Base-by-base conservation (phyloP, 2,888 invertebrate genomes). In the Caradrina clavipalpis region DNA sequence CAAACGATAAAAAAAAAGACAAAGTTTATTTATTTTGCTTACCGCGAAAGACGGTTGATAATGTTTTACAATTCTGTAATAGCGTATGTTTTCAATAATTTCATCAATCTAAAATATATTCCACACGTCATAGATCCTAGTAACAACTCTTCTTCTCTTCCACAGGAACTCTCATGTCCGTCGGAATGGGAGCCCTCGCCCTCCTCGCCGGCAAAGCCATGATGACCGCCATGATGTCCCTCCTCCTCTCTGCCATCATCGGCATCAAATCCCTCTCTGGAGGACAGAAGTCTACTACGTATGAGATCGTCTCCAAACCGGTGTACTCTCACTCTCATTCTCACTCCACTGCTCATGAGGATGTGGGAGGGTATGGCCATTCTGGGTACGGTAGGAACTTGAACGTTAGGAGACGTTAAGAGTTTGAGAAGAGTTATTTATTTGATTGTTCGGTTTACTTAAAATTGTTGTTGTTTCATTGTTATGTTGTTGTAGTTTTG, bases 301-400 rank as follows among this genome's bases (percentile, higher is more conserved):
- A 98, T 88, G 98, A 98, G 93, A 98, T 98, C 73, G 97, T 98
- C 10, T 97, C 98, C 53, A 98, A 98, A 83, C 98, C 98, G 0
- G 96, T 98, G 0, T 98, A 98, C 89, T 97, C 97, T 1, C 97
- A 97, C 35, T 95, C 96, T 6, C 97, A 97, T 69, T 95, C 96
- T 0, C 97, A 97, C 64, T 97, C 97, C 0, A 96, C 96, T 0
- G 96, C 96, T 6, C 97, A 97, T 82, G 97, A 97, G 73, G 97
- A 97, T 65, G 96, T 93, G 0, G 96, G 96, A 0, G 96, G 95
- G 0, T 96, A 96, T 53, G 96, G 96, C 0, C 96, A 96, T 86
- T 96, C 96, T 0, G 97, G 96, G 0, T 97, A 96, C 51, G 96
- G 96, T 0, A 91, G 96, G 69, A 95, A 87, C 63, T 69, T 95